phyloP scores from a whole-genome alignment of 1,140 invertebrate genomes.

The Caenorhabditis tropicalis region DNA sequence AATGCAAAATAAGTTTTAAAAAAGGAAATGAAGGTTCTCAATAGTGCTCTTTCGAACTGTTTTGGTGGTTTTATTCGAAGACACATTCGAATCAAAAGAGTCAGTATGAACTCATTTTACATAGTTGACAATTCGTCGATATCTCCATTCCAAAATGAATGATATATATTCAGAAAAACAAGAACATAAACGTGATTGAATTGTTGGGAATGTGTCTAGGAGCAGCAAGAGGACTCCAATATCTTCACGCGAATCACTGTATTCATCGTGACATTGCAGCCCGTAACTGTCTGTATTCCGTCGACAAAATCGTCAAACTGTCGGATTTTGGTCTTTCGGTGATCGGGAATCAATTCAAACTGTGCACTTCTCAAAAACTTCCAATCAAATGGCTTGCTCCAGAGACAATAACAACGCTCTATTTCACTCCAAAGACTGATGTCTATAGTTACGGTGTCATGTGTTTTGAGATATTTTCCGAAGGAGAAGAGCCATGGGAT shows the following conservation, averaged over 20 bases:
- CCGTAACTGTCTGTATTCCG: conserved; percentile 20
- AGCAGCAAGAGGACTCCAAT: conserved; percentile 26
- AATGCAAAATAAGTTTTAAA: no score
- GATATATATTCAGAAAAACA: not conserved
- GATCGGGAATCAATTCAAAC: conserved; percentile 11
- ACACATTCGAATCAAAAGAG: no score
- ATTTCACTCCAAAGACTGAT: conserved; percentile 45
- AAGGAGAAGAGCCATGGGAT: conserved; percentile 45
- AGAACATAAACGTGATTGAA: conserved; percentile 10
- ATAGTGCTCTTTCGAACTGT: no score
- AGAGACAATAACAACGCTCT: conserved; percentile 16
- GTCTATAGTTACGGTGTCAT: conserved; percentile 45
- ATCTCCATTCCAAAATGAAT: no score
- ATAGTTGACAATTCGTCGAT: no score
- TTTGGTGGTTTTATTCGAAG: no score
- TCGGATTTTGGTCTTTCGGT: conserved; percentile 30
- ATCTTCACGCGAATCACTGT: conserved; percentile 17
- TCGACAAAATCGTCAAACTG: conserved; percentile 31
- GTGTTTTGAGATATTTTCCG: conserved; percentile 32
- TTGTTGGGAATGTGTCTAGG: not conserved
- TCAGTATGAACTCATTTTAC: no score
- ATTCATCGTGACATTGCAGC: conserved; percentile 27
- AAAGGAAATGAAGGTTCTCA: no score
- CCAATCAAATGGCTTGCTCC: conserved; percentile 52
- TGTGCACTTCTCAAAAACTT: not conserved